Evolutionary conservation across 2,797 vertebrate species (phyloP).

Genomic region (Decapterus maruadsi): DNA sequence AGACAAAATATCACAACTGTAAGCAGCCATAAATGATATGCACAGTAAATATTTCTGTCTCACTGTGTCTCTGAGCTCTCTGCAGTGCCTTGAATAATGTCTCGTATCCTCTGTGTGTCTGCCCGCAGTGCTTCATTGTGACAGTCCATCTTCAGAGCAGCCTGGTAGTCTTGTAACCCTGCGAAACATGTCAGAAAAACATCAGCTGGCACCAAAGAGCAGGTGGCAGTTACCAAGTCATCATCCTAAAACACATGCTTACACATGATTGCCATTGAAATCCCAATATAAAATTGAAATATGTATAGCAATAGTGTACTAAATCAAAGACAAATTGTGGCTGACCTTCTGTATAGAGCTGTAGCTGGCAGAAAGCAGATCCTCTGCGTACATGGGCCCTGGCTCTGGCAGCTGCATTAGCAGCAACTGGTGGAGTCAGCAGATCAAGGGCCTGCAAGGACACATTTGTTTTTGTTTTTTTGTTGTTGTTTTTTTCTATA

Average conservation of each 20-base stretch:
- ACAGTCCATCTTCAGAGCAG: constrained; percentile 91
- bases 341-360: constrained; percentile 93
- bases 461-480: no score
- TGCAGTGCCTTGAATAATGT: constrained; percentile 86
- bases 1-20: neutral
- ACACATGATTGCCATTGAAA: neutral
- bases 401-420: constrained; percentile 88
- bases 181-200: constrained; percentile 40
- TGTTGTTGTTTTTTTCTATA: no score
- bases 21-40: neutral
- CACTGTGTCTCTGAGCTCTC: constrained; percentile 29
- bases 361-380: constrained; percentile 92
- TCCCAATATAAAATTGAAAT: neutral
- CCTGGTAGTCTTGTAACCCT: constrained; percentile 95
- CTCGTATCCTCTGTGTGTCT: constrained; percentile 90
- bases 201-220: constrained; percentile 6
- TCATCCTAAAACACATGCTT: neutral
- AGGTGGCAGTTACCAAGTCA: neutral
- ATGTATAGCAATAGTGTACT: neutral
- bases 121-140: constrained; percentile 83
- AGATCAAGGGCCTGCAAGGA: constrained; percentile 90
- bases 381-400: constrained; percentile 92
- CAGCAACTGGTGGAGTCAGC: constrained; percentile 89
- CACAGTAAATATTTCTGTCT: neutral
- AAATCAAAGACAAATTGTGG: neutral